phyloP scores from a whole-genome alignment of 1,140 invertebrate genomes.

The Babylonia areolata region DNA sequence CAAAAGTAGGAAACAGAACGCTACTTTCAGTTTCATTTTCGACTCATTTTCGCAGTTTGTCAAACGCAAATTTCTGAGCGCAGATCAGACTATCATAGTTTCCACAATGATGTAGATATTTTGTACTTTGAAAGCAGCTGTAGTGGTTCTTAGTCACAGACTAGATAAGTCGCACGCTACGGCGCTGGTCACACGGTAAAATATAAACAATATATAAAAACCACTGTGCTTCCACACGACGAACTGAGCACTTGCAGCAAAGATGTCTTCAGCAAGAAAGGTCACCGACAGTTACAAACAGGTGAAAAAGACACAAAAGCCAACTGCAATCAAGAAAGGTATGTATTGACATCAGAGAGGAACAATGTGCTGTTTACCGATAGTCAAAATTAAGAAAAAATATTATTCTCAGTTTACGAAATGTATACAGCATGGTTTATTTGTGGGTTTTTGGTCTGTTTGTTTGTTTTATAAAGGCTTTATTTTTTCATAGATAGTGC shows the following conservation, averaged over 20 bases:
- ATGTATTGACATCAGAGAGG: no score
- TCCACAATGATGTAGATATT: background rate
- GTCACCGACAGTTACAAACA: background rate
- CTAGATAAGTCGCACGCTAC: no score
- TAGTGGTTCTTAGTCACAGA: background rate
- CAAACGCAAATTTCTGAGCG: background rate
- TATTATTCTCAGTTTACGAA: no score
- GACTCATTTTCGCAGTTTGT: background rate
- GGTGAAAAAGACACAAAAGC: background rate
- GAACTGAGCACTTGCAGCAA: background rate
- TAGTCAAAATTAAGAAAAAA: no score
- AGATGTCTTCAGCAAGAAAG: background rate
- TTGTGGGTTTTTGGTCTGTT: no score
- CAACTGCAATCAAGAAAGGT: background rate
- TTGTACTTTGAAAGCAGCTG: background rate
- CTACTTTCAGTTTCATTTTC: slow-evolving; percentile 1
- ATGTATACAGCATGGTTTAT: no score
- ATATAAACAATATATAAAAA: background rate
- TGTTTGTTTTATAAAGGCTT: no score
- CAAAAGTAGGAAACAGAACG: background rate
- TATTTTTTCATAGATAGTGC: no score
- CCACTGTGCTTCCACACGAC: no score
- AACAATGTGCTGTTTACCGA: no score
- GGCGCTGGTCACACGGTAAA: no score
- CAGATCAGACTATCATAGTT: background rate